These are phyloP conservation scores for Syrmaticus mikado DNA, from an alignment of 2,113 vertebrate species.

Conservation along the genomic window DNA sequence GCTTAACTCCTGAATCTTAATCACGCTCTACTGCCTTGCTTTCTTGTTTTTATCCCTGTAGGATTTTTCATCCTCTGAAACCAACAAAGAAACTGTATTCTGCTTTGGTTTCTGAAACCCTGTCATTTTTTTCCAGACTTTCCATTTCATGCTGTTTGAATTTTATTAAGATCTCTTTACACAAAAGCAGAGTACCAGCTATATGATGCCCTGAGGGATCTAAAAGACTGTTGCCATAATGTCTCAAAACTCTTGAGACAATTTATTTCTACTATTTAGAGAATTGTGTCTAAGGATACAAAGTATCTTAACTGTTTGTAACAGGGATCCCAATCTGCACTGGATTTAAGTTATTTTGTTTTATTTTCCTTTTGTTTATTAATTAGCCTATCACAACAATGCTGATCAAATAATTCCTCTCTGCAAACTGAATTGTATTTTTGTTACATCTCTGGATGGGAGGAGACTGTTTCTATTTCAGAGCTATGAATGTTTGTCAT, in stretches of 20 bases:
- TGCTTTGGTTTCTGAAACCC: slow-evolving; percentile 67
- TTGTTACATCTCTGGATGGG: not conserved
- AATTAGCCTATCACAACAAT: not conserved
- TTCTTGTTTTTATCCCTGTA: not conserved
- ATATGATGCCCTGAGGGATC: slow-evolving; percentile 50
- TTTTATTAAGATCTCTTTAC: slow-evolving; percentile 78
- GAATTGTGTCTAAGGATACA: slow-evolving; percentile 13
- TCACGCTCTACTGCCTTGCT: not conserved
- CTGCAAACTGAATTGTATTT: not conserved
- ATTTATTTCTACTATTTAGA: slow-evolving; percentile 55
- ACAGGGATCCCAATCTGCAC: not conserved
- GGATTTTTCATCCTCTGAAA: slow-evolving; percentile 34
- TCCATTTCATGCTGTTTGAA: slow-evolving; percentile 78
- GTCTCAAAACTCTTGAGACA: slow-evolving; percentile 57
- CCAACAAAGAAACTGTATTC: slow-evolving; percentile 56
- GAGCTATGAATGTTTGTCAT: not conserved
- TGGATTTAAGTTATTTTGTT: not conserved
- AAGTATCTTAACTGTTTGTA: slow-evolving; percentile 41
- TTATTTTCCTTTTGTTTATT: not conserved
- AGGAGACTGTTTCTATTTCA: not conserved
- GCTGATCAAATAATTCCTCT: not conserved
- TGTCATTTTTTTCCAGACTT: slow-evolving; percentile 70
- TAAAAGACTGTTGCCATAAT: slow-evolving; percentile 34
- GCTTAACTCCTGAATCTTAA: not conserved
- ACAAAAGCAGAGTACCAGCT: slow-evolving; percentile 60